Evolutionary conservation across 1,140 invertebrate species (phyloP).

Genomic region (Drosophila neocordata): DNA sequence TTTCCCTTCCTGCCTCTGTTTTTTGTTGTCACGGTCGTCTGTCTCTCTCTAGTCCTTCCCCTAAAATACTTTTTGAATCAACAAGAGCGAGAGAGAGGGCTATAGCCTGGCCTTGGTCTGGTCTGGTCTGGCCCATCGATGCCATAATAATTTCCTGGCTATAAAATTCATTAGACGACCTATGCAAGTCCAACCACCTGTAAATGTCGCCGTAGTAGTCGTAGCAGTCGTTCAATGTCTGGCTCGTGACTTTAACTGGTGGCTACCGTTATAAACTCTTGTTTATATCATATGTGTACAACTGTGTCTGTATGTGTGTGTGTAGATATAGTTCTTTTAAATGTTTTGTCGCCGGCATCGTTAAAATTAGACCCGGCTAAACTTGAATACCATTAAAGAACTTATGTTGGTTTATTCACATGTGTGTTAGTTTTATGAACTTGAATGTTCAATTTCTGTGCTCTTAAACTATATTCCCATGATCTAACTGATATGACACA

Average conservation of each 20-base stretch:
- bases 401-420: background rate
- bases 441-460: no score
- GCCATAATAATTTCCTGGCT: constrained; percentile 80
- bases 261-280: constrained; percentile 15
- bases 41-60: background rate
- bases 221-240: constrained; percentile 7
- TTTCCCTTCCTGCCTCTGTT: constrained; percentile 11
- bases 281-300: background rate
- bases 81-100: background rate
- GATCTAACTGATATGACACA: background rate
- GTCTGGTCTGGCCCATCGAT: constrained; percentile 55
- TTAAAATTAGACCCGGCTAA: constrained; percentile 3
- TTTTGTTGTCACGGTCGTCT: constrained; percentile 11
- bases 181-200: constrained; percentile 61
- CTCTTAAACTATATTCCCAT: background rate
- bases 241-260: constrained; percentile 15
- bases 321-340: background rate
- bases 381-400: background rate
- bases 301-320: background rate
- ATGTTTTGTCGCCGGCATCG: constrained; percentile 1
- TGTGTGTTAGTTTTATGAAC: background rate
- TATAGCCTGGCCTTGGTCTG: background rate
- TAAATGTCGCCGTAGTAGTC: constrained; percentile 44
- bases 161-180: constrained; percentile 79
- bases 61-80: background rate